Conservation (phyloP, 2,888 invertebrate genomes). For the Spialia ferax region DNA sequence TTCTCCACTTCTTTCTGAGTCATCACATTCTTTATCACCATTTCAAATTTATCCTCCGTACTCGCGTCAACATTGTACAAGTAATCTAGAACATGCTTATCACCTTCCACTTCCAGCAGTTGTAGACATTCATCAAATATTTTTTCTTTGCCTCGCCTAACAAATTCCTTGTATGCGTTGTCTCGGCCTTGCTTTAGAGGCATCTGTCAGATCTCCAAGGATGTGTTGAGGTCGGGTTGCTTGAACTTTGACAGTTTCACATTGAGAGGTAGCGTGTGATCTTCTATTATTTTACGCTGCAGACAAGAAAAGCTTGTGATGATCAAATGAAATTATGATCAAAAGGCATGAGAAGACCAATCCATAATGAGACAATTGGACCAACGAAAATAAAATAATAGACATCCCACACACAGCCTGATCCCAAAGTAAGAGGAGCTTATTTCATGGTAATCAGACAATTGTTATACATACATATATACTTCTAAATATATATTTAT, state of each 20-base stretch:
- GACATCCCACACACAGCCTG: too few species aligned
- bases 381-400: too few species aligned
- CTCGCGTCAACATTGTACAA: constrained; percentile 69
- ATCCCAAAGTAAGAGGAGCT: too few species aligned
- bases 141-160: constrained; percentile 71
- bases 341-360: too few species aligned
- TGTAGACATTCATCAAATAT: constrained; percentile 69
- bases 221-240: constrained; percentile 69
- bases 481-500: too few species aligned
- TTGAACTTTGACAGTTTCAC: constrained; percentile 62
- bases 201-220: constrained; percentile 66
- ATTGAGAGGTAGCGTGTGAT: constrained; percentile 65
- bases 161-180: constrained; percentile 74
- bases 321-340: too few species aligned
- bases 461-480: too few species aligned
- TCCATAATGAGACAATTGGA: too few species aligned
- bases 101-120: constrained; percentile 49
- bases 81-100: constrained; percentile 63
- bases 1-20: constrained; percentile 75
- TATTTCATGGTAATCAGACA: too few species aligned
- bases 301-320: too few species aligned
- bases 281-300: constrained; percentile 72
- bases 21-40: constrained; percentile 62
- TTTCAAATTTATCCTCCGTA: constrained; percentile 75
- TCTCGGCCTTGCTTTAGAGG: constrained; percentile 68